Percentiles rank a stretch among this genome's conserved stretches.
Conservation (phyloP, 2,888 invertebrate genomes). For the Anthophora plumipes region DNA sequence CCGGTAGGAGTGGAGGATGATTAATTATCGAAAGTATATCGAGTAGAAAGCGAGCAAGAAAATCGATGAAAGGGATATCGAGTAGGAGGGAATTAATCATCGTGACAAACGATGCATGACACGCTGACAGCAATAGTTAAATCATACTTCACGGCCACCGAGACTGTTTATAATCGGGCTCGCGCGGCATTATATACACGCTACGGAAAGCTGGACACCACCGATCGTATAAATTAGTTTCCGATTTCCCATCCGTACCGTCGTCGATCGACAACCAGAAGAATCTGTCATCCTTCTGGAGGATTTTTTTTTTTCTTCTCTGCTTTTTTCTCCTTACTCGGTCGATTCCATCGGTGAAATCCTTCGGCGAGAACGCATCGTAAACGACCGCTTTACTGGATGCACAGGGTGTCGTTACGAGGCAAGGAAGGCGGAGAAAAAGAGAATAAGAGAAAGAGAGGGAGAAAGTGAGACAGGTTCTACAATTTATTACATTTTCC, state of each 20-base stretch:
- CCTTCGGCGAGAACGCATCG: conserved; percentile 30
- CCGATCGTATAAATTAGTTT: conserved; percentile 46
- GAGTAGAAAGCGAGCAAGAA: conserved; percentile 44
- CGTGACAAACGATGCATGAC: conserved; percentile 49
- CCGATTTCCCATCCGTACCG: conserved; percentile 34
- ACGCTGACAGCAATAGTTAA: conserved; percentile 46
- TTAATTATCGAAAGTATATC: conserved; percentile 48
- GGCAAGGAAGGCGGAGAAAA: not conserved
- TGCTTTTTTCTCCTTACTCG: not conserved
- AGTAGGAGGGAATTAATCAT: conserved; percentile 40
- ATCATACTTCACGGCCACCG: conserved; percentile 33
- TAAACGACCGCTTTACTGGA: conserved; percentile 31
- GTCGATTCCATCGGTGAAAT: conserved; percentile 19
- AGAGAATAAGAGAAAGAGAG: not conserved
- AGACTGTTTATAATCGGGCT: conserved; percentile 37
- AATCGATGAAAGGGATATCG: conserved; percentile 57
- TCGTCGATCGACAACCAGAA: conserved; percentile 17
- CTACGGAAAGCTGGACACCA: not conserved
- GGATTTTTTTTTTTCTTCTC: not conserved
- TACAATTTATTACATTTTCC: conserved; percentile 66
- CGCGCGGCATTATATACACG: not conserved
- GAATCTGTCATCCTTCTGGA: conserved; percentile 3
- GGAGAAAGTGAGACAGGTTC: conserved; percentile 28
- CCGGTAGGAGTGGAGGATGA: conserved; percentile 28
- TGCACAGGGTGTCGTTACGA: conserved; percentile 52